These are phyloP conservation scores for Caenorhabditis latens DNA, from an alignment of 1,140 invertebrate genomes.

Conservation along the genomic window DNA sequence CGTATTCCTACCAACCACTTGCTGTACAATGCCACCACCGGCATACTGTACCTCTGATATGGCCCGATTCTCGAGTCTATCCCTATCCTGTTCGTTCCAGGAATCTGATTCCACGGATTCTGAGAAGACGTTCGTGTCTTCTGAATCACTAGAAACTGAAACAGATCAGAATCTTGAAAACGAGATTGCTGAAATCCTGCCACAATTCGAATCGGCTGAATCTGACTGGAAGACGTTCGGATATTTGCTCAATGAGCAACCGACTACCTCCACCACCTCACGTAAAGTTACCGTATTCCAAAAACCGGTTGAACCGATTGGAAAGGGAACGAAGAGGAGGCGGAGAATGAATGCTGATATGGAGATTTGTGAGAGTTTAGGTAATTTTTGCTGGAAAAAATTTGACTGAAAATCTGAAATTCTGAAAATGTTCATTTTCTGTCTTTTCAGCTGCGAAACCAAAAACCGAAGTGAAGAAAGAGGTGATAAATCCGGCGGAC, in stretches of 20 bases:
- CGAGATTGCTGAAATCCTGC: constrained; percentile 19
- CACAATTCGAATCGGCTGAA: constrained; percentile 54
- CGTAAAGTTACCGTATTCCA: not conserved
- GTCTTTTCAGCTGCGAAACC: constrained; percentile 42
- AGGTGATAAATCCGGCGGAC: constrained; percentile 57
- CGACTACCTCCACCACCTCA: not conserved
- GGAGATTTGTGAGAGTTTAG: constrained; percentile 5
- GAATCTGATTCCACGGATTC: not conserved
- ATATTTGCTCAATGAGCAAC: constrained; percentile 60
- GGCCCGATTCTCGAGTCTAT: not conserved
- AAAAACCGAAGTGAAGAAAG: constrained; percentile 26
- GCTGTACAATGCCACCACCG: not conserved
- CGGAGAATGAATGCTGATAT: not conserved
- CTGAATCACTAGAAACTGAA: too few species aligned
- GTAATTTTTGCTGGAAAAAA: not conserved
- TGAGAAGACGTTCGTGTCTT: too few species aligned
- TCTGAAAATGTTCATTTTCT: not conserved
- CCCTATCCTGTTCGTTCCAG: not conserved
- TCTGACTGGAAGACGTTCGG: constrained; percentile 63
- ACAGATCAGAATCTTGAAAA: not conserved
- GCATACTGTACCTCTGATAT: not conserved
- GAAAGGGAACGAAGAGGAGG: not conserved
- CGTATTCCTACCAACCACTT: not conserved
- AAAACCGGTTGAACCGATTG: constrained; percentile 1
- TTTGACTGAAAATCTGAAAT: not conserved